Evolutionary conservation across 2,888 invertebrate genomes (phyloP).

Genomic region (Cosmia pyralina): DNA sequence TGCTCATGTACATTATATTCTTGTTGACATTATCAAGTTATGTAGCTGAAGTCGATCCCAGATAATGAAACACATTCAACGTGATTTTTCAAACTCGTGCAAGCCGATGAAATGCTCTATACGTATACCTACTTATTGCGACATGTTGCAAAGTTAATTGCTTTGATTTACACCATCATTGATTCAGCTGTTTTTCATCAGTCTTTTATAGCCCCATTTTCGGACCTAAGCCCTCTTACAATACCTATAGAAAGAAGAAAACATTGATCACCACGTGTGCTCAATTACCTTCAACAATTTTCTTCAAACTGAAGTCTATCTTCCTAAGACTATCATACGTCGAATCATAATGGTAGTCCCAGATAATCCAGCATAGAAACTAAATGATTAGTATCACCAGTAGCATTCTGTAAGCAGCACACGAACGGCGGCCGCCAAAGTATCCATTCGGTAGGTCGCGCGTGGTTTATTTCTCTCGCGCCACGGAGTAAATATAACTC

Average conservation of each 20-base stretch:
- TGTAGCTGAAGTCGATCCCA: neutral
- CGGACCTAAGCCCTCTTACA: neutral
- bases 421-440: conserved; percentile 75
- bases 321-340: neutral
- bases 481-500: conserved; percentile 88
- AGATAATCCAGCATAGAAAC: conserved; percentile 52
- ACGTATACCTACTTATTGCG: neutral
- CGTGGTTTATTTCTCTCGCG: conserved; percentile 87
- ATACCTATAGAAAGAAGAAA: neutral
- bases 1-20: neutral
- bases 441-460: conserved; percentile 72
- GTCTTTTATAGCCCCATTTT: too few relatives aligned
- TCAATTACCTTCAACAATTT: neutral
- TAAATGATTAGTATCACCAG: conserved; percentile 49
- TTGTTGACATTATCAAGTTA: neutral
- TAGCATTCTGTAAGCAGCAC: conserved; percentile 60
- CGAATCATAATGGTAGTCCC: conserved; percentile 27
- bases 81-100: neutral
- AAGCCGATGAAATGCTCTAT: neutral
- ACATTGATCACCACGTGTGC: too few relatives aligned
- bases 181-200: neutral
- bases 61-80: neutral
- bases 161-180: neutral
- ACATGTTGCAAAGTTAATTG: neutral
- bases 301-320: neutral